Percentiles rank a stretch among this genome's conserved stretches.
Conservation (phyloP, 1,140 invertebrate species). For the Physella acuta region DNA sequence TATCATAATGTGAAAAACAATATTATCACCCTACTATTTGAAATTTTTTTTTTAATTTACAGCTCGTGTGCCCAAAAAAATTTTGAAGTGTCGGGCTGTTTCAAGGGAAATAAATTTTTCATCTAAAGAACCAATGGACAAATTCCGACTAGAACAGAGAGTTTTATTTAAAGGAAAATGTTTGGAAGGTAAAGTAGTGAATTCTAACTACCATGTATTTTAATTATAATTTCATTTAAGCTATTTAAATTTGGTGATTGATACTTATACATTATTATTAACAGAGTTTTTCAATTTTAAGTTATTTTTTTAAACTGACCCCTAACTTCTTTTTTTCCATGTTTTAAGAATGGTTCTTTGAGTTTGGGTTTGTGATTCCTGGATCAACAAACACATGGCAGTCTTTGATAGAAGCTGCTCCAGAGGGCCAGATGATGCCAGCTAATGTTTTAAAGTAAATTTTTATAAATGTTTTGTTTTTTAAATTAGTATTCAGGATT, state of each 20-base stretch:
- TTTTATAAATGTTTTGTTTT: too few relatives aligned
- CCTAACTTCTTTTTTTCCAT: background rate
- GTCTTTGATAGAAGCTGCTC: slow-evolving; percentile 94
- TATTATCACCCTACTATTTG: background rate
- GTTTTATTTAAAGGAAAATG: slow-evolving; percentile 73
- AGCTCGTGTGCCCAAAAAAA: slow-evolving; percentile 93
- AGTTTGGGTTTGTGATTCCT: slow-evolving; percentile 98
- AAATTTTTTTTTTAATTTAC: slow-evolving; percentile 34
- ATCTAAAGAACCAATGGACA: slow-evolving; percentile 92
- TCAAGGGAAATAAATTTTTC: slow-evolving; percentile 99
- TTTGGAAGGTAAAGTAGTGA: slow-evolving; percentile 62
- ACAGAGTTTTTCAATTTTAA: background rate
- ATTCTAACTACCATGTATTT: background rate
- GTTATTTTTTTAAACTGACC: background rate
- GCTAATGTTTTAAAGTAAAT: slow-evolving; percentile 93
- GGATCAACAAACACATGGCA: slow-evolving; percentile 99
- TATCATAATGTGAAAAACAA: background rate
- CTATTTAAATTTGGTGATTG: too few relatives aligned
- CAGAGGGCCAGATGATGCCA: slow-evolving; percentile 99
- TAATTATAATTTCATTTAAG: background rate
- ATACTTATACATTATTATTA: background rate
- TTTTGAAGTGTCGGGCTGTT: slow-evolving; percentile 91
- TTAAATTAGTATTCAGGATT: too few relatives aligned
- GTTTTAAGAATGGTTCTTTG: slow-evolving; percentile 90
- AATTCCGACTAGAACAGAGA: slow-evolving; percentile 95